Conservation (phyloP, 1,140 invertebrate species). For the Zaprionus vittiger region DNA sequence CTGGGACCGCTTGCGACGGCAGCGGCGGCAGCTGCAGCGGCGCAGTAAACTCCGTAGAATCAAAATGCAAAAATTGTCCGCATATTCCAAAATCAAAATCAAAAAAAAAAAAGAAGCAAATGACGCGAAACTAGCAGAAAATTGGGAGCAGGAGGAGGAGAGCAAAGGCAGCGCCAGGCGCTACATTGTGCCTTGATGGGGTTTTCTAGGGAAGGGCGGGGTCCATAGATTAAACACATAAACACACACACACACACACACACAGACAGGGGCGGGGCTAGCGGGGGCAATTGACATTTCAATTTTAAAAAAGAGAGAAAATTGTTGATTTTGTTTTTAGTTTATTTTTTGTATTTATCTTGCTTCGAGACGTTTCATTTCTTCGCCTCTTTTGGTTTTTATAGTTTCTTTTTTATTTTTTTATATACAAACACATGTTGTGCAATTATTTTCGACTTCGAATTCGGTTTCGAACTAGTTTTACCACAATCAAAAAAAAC, state of each 20-base stretch:
- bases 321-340: constrained; percentile 48
- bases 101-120: constrained; percentile 48
- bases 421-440: constrained; percentile 40
- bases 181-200: constrained; percentile 38
- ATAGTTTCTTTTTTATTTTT: constrained; percentile 30
- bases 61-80: constrained; percentile 34
- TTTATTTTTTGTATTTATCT: constrained; percentile 26
- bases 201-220: not conserved
- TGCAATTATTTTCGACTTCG: constrained; percentile 55
- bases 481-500: constrained; percentile 24
- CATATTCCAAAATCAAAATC: constrained; percentile 72
- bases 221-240: constrained; percentile 22
- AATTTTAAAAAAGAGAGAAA: constrained; percentile 18
- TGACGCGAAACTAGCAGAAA: constrained; percentile 21
- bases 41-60: constrained; percentile 57
- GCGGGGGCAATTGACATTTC: constrained; percentile 33
- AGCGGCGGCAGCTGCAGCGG: constrained; percentile 65
- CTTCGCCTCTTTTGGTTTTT: constrained; percentile 28
- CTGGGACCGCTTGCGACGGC: constrained; percentile 63
- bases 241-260: not conserved
- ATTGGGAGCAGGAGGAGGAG: constrained; percentile 3
- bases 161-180: constrained; percentile 46
- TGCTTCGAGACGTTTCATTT: constrained; percentile 13
- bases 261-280: not conserved
- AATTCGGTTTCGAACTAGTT: constrained; percentile 41